Evolutionary conservation across 2,797 vertebrate species (phyloP), one percentile per base, ranked within the genome.

Genomic region (Poecilia wingei): DNA sequence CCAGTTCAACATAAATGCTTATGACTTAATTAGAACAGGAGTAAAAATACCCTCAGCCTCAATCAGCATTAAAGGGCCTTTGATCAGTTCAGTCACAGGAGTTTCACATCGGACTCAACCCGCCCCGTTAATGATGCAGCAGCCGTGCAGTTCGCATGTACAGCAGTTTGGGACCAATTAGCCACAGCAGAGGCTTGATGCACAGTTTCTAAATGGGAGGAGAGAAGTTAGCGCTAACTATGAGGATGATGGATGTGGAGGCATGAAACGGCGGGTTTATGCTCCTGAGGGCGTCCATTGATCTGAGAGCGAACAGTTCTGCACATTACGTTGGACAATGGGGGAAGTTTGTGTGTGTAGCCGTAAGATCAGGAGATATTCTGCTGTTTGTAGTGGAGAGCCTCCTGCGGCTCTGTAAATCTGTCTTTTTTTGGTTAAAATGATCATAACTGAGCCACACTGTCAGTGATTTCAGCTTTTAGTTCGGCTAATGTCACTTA

Each of bases 1-100:
- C 13, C 74, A 72, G 28, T 20, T 72, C 72, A 79, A 36, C 59
- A 66, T 75, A 69, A 81, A 80, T 78, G 78, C 75, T 75, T n/a
- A 25, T 1, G 61, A 75, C 70, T 80, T 18, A 1, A 31, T 77
- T 88, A 22, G 41, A 81, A 74, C 4, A 0, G 2, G 10, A 22
- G 25, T 59, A 46, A 79, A 84, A 79, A 74, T 5, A 73, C 31
- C n/a, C 13, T 20, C 6, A 68, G 61, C 59, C 75, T 79, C 69
- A 46, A 22, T 68, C 49, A 1, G 47, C 22, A 8, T 55, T 39
- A 73, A 71, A 59, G 18, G 74, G 59, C 10, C 31, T 80, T 66
- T 74, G 45, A 78, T 82, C 12, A 74, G 64, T 55, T 31, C 39
- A 28, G 33, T 13, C 46, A 73, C 74, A 25, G 74, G 72, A 61